Evolutionary conservation across 2,888 invertebrate species (phyloP).

Genomic region (Drosophila phalerata): DNA sequence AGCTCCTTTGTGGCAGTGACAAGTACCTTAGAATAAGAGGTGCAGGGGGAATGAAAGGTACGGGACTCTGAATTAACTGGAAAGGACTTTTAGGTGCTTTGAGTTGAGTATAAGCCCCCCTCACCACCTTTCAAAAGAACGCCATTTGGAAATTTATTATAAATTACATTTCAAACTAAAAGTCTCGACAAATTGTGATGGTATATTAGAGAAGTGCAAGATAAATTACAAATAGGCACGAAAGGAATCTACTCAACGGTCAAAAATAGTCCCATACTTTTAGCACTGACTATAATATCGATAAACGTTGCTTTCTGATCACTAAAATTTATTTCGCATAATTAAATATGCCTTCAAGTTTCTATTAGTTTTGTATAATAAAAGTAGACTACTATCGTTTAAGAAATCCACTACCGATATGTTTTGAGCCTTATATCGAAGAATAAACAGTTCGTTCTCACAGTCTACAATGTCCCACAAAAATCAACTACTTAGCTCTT

Average conservation of each 20-base stretch:
- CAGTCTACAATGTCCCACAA: background rate
- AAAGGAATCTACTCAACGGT: background rate
- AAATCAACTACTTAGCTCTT: background rate
- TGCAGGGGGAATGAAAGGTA: background rate
- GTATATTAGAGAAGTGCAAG: background rate
- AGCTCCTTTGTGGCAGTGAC: constrained; percentile 51
- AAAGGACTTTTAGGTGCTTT: constrained; percentile 15
- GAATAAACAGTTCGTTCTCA: background rate
- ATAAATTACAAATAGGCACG: background rate
- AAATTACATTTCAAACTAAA: constrained; percentile 37
- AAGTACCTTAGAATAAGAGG: constrained; percentile 6
- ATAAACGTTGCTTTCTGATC: background rate
- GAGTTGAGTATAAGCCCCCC: background rate
- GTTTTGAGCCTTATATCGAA: background rate
- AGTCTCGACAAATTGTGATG: constrained; percentile 14
- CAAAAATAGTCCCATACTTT: background rate
- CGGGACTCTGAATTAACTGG: constrained; percentile 2
- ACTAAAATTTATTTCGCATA: too few relatives aligned
- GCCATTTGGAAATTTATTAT: constrained; percentile 41
- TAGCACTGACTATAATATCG: background rate
- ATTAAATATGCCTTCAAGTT: too few relatives aligned
- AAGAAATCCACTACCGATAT: background rate
- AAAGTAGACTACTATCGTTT: background rate
- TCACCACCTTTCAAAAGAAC: background rate
- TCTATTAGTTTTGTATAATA: background rate